Base-by-base conservation (phyloP, 2,797 vertebrate species). In the Lutjanus argentimaculatus region DNA sequence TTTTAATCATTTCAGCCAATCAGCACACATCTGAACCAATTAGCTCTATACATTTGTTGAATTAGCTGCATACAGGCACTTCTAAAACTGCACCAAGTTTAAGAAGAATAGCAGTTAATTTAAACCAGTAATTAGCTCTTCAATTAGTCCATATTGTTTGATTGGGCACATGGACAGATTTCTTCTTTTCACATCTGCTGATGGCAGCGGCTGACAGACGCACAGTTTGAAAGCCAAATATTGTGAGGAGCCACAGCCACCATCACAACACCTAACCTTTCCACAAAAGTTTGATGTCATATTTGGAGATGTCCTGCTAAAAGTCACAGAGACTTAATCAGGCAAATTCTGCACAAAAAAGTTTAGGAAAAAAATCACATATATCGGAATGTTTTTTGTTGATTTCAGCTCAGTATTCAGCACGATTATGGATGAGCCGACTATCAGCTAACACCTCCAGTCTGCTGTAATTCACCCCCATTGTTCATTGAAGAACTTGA, bases 11-110 rank as follows among this genome's bases (percentile, higher is more conserved):
- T 63, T n/a, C 71, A 82, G 59, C 67, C 78, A 80, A 64, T 72
- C 76, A 81, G 78, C 16, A 36, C 62, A 9, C 46, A 67, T 79
- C 67, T 69, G 21, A n/a, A 64, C 84, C 80, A 82, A 87, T 86
- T 80, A 82, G 51, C n/a, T 59, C 48, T 0, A 16, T 14, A 25
- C 51, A 2, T 42, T 58, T 25, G 49, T 46, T 65, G 30, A 70
- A 70, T 67, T 36, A 53, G 12, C 22, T 30, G 13, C 19, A 0
- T 11, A n/a, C 46, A 59, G 40, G 10, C 22, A 74, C 16, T 2
- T 30, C 25, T 11, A 7, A 63, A 58, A 57, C 53, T 17, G 8
- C 1, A 56, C 36, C 21, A 21, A 61, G 11, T 62, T 64, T 49
- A 52, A 52, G 49, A 64, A 46, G 53, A 80, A 22, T 42, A 63